Base-by-base conservation (phyloP, 30 jellyfish, hydroid and myxozoan species). In the Turritopsis rubra region DNA sequence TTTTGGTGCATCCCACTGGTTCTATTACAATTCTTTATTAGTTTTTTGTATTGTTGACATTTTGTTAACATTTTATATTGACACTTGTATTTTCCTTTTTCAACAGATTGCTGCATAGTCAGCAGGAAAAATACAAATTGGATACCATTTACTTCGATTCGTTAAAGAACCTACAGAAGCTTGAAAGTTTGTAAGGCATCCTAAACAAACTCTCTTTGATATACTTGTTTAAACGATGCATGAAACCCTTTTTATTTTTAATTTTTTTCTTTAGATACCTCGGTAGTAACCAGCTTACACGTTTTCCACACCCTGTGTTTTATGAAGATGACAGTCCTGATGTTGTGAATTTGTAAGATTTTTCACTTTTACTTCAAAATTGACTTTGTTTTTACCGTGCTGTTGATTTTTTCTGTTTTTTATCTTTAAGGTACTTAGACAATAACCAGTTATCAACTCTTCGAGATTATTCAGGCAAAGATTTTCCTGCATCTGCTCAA, bases 251-350 rank as follows among this genome's bases (percentile, higher is more conserved):
- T n/a, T n/a, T n/a, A n/a, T 74, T 20, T 16, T 52, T n/a, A n/a
- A 8, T 18, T 75, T 87, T 54, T 17, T 65, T 52, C 72, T 78
- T 66, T 41, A 91, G 97, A 21, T 91, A 89, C 94, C 84, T 91
- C 3, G 80, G 97, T 68, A 91, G 68, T 84, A 91, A 91, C 81
- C 25, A 24, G 27, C 81, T 91, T 54, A 54, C 87, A 18, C 71
- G 28, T 29, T 78, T 91, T 70, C 97, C 97, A 20, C 95, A 87
- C 72, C 96, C 97, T 18, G 79, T 85, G 65, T 78, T 91, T 9
- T 87, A 53, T 26, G 96, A 87, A 81, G 92, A 80, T 25, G 76
- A 75, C 19, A 86, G 90, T 86, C 75, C 81, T 41, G 83, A 71
- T 16, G 81, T 91, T 17, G 65, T 72, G 75, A 91, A 84, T 16